A percentile compares a stretch with the other conserved stretches of the same genome.
These are phyloP conservation scores for Discoglossus pictus DNA, from an alignment of 2,797 vertebrate species.

Conservation along the genomic window DNA sequence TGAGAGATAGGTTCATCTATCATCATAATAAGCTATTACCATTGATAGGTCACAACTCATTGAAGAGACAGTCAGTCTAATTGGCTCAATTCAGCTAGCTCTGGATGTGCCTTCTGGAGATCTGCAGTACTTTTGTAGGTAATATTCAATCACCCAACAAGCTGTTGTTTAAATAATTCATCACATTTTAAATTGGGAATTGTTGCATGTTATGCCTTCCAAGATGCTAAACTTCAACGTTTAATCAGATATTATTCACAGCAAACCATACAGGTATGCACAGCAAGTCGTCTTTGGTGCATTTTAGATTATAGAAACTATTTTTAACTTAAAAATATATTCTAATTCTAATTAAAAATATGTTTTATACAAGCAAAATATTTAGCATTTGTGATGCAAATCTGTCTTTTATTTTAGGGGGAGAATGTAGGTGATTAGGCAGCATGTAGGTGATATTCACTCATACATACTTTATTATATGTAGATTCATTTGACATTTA, in stretches of 20 bases:
- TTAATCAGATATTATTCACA: conserved; percentile 46
- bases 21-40: conserved; percentile 83
- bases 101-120: conserved; percentile 66
- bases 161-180: conserved; percentile 72
- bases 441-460: no score
- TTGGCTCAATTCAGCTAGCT: conserved; percentile 75
- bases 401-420: no score
- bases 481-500: no score
- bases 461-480: no score
- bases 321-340: no score
- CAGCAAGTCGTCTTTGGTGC: conserved; percentile 6
- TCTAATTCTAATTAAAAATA: no score
- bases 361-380: no score
- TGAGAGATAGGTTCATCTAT: conserved; percentile 83
- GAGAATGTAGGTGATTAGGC: no score
- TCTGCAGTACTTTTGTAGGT: conserved; percentile 64
- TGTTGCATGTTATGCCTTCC: conserved; percentile 55
- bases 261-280: conserved; percentile 9
- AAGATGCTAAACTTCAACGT: conserved; percentile 52
- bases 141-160: conserved; percentile 70
- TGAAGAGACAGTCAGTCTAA: conserved; percentile 77
- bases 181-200: conserved; percentile 56
- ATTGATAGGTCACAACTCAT: conserved; percentile 79
- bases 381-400: no score
- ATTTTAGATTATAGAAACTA: no score